Conservation (phyloP, 92 coral and sea anemone species). For the Paragorgia papillata region DNA sequence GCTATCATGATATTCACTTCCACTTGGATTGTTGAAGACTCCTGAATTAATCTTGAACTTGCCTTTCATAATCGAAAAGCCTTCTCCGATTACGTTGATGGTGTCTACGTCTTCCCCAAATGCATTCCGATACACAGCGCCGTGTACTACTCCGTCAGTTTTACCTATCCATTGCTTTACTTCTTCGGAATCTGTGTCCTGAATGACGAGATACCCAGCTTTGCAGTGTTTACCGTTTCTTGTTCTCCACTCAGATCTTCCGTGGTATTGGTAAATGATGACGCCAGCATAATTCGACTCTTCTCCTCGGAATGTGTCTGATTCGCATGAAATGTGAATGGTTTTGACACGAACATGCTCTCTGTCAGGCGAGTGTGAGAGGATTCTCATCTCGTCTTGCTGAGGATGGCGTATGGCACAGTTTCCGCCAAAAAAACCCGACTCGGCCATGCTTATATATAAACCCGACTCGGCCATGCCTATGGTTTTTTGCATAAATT, state of each 20-base stretch:
- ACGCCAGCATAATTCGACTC: slow-evolving; percentile 39
- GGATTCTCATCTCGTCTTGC: background rate
- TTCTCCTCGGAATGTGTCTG: slow-evolving; percentile 32
- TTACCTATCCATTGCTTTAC: slow-evolving; percentile 32
- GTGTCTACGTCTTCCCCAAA: slow-evolving; percentile 29
- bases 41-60: slow-evolving; percentile 10
- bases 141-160: slow-evolving; percentile 33
- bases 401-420: too few relatives aligned
- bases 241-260: slow-evolving; percentile 37
- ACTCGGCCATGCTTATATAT: too few relatives aligned
- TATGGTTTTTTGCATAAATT: too few relatives aligned
- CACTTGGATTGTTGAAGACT: slow-evolving; percentile 30
- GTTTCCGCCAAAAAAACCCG: too few relatives aligned
- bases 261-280: slow-evolving; percentile 36
- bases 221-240: slow-evolving; percentile 45
- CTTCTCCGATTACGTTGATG: background rate
- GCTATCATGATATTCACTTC: slow-evolving; percentile 19
- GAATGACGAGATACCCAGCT: slow-evolving; percentile 46
- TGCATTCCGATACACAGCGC: slow-evolving; percentile 37
- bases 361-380: background rate
- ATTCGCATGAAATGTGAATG: slow-evolving; percentile 53
- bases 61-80: slow-evolving; percentile 10
- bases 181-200: slow-evolving; percentile 21
- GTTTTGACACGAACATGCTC: slow-evolving; percentile 12
- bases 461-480: too few relatives aligned